phyloP scores from a whole-genome alignment of 2,113 vertebrate genomes.

The Glaucidium brasilianum region DNA sequence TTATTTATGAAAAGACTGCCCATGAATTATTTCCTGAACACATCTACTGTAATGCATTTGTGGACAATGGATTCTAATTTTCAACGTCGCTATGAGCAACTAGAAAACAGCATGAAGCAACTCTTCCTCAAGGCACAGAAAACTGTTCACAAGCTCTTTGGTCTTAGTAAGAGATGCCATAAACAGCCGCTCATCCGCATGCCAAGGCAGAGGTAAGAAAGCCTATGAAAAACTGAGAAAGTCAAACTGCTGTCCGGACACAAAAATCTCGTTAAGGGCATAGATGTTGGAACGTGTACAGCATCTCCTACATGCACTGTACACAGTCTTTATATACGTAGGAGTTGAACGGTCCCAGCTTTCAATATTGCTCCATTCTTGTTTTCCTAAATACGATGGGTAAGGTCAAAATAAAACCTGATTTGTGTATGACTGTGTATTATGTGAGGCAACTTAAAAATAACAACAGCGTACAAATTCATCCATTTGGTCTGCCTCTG shows the following conservation, averaged over 20 bases:
- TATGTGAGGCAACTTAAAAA: background rate
- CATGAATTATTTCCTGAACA: conserved; percentile 91
- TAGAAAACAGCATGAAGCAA: conserved; percentile 87
- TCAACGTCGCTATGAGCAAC: conserved; percentile 90
- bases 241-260: background rate
- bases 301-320: rapidly evolving
- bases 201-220: conserved; percentile 86
- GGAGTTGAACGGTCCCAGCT: background rate
- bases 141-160: conserved; percentile 94
- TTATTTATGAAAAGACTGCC: conserved; percentile 90
- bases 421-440: background rate
- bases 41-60: conserved; percentile 88
- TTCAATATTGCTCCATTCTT: background rate
- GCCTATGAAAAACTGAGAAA: too few relatives aligned
- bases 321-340: background rate
- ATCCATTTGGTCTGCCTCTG: background rate
- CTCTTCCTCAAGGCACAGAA: conserved; percentile 89
- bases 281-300: background rate
- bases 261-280: background rate
- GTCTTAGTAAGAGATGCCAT: conserved; percentile 94
- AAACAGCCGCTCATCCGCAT: conserved; percentile 89
- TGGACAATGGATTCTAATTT: conserved; percentile 92
- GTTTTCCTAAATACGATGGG: background rate
- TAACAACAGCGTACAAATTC: rapidly evolving
- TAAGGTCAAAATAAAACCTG: background rate